These are phyloP conservation scores for Otis tarda DNA, from an alignment of 2,113 vertebrate genomes.

Conservation along the genomic window DNA sequence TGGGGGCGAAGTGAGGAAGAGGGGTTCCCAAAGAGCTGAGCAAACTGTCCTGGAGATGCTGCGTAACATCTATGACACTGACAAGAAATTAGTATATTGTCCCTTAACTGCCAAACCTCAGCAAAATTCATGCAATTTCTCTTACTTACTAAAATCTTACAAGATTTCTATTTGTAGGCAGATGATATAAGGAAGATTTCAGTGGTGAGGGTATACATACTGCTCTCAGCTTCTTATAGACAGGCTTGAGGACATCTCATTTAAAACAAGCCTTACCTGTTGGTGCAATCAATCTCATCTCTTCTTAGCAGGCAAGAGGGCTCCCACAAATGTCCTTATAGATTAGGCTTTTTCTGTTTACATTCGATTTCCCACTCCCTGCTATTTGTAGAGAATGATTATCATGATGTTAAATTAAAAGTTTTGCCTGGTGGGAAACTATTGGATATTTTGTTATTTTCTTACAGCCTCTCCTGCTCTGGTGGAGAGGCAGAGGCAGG, in stretches of 20 bases:
- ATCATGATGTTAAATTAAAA: conserved; percentile 66
- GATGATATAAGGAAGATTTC: not conserved
- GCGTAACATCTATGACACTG: not conserved
- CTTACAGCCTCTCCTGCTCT: conserved; percentile 22
- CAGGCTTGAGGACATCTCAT: not conserved
- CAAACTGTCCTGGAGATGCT: not conserved
- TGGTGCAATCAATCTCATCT: conserved; percentile 44
- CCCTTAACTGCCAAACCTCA: not conserved
- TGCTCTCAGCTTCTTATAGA: not conserved
- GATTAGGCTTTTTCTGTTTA: conserved; percentile 55
- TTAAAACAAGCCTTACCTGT: conserved; percentile 8
- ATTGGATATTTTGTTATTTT: conserved; percentile 61
- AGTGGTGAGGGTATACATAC: not conserved
- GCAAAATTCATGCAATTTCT: not conserved
- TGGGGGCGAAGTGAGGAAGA: not conserved
- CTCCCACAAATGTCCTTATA: conserved; percentile 50
- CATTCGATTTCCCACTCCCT: conserved; percentile 42
- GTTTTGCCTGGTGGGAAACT: conserved; percentile 33
- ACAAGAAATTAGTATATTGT: not conserved
- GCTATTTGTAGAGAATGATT: conserved; percentile 56
- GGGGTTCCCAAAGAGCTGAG: not conserved
- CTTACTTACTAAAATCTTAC: not conserved
- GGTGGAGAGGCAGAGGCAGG: not conserved
- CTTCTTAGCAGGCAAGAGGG: conserved; percentile 9
- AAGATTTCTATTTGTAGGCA: not conserved